phyloP scores from a whole-genome alignment of 2,888 invertebrate species.

The Alloplasta piceator region DNA sequence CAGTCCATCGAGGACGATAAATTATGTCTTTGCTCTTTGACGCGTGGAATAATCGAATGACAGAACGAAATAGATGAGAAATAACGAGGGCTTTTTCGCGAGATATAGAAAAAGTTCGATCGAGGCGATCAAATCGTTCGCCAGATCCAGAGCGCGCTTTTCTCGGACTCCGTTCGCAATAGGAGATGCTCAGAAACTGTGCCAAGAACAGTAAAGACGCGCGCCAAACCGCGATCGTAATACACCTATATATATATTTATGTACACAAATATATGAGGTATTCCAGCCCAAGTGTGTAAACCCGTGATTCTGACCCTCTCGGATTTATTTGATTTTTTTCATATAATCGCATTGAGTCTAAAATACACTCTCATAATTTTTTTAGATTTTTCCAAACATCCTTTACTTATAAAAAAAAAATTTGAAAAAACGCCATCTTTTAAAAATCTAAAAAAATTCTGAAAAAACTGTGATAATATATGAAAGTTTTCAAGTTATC shows the following conservation, averaged over 20 bases:
- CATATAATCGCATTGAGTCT: too few species aligned
- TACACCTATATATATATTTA: conserved; percentile 70
- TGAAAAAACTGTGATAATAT: too few species aligned
- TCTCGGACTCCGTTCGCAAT: conserved; percentile 77
- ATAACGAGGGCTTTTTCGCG: conserved; percentile 32
- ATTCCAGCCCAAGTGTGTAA: too few species aligned
- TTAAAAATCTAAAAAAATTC: too few species aligned
- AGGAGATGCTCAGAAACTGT: conserved; percentile 82
- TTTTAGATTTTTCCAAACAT: too few species aligned
- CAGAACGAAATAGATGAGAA: conserved; percentile 14
- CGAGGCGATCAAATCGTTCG: conserved; percentile 51
- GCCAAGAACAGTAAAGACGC: conserved; percentile 79
- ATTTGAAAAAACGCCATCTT: too few species aligned
- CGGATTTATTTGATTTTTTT: too few species aligned
- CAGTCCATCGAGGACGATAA: not conserved
- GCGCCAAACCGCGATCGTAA: conserved; percentile 69
- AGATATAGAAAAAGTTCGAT: conserved; percentile 53
- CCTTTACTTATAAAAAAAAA: too few species aligned
- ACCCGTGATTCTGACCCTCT: too few species aligned
- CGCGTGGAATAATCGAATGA: not conserved
- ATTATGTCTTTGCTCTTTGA: not conserved
- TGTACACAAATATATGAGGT: too few species aligned
- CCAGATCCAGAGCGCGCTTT: conserved; percentile 58
- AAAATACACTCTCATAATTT: too few species aligned
- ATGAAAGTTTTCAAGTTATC: too few species aligned